These are phyloP conservation scores for Agonopterix alstromeriana DNA, from an alignment of 2,888 invertebrate genomes.

Conservation along the genomic window DNA sequence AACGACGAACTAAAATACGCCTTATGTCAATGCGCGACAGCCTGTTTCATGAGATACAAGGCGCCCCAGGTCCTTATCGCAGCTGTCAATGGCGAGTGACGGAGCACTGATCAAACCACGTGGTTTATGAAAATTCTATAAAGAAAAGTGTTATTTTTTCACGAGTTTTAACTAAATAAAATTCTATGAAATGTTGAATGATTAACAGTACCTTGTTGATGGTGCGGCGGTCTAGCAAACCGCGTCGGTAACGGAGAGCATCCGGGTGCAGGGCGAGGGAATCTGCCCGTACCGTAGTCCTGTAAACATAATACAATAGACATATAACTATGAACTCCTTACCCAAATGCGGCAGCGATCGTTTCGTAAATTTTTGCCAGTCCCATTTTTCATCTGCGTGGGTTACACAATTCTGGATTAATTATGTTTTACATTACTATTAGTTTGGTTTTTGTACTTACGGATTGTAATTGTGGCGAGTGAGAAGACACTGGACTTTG, in stretches of 20 bases:
- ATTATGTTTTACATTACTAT: neutral
- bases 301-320: slow-evolving; percentile 8
- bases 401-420: neutral
- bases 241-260: slow-evolving; percentile 62
- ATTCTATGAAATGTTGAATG: too few relatives aligned
- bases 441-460: slow-evolving; percentile 26
- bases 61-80: too few relatives aligned
- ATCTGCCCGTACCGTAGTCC: slow-evolving; percentile 54
- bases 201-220: slow-evolving; percentile 52
- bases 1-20: too few relatives aligned
- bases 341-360: neutral
- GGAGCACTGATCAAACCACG: too few relatives aligned
- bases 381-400: too few relatives aligned
- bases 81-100: too few relatives aligned
- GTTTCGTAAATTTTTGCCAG: neutral
- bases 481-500: slow-evolving; percentile 68
- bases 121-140: too few relatives aligned
- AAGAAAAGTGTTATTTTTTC: too few relatives aligned
- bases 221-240: slow-evolving; percentile 65
- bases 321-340: slow-evolving; percentile 19
- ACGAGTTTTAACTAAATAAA: too few relatives aligned
- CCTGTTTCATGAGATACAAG: too few relatives aligned
- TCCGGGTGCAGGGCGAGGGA: slow-evolving; percentile 60
- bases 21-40: too few relatives aligned
- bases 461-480: slow-evolving; percentile 67